Evolutionary conservation across 2,113 vertebrate species (phyloP).

Genomic region (Zosterops lateralis): DNA sequence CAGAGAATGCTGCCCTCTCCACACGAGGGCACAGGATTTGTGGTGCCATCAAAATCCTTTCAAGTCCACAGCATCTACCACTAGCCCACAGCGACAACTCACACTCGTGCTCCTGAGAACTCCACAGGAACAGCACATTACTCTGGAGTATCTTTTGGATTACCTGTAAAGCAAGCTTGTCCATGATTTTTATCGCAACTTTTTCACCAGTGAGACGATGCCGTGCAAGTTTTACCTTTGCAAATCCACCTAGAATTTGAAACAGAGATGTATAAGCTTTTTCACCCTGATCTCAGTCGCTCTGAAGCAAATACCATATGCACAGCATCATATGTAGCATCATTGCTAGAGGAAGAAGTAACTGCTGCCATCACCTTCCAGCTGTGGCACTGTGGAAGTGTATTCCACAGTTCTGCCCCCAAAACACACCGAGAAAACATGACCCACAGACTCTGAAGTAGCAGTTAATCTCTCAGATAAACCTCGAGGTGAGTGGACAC

Average conservation of each 20-base stretch:
- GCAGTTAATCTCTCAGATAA: too few relatives aligned
- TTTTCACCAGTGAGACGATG: constrained; percentile 90
- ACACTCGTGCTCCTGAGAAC: accelerated
- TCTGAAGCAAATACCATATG: accelerated
- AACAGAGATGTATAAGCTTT: neutral
- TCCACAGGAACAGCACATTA: neutral
- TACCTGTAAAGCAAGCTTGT: constrained; percentile 91
- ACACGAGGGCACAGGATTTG: neutral
- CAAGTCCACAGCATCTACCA: neutral
- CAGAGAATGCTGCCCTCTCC: accelerated
- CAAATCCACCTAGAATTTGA: constrained; percentile 86
- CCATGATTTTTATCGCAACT: constrained; percentile 96
- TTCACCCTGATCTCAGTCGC: accelerated
- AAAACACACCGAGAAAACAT: accelerated
- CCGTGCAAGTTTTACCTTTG: constrained; percentile 90
- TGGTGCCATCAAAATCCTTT: neutral
- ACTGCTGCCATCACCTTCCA: neutral
- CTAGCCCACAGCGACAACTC: accelerated
- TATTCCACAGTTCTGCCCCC: neutral
- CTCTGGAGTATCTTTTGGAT: neutral
- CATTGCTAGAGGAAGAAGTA: neutral
- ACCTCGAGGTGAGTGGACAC: accelerated
- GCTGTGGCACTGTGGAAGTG: too few relatives aligned
- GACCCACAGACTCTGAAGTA: accelerated
- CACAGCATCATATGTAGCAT: accelerated